These are phyloP conservation scores for Drosophila paucipuncta DNA, from an alignment of 2,888 invertebrate genomes.

Conservation along the genomic window DNA sequence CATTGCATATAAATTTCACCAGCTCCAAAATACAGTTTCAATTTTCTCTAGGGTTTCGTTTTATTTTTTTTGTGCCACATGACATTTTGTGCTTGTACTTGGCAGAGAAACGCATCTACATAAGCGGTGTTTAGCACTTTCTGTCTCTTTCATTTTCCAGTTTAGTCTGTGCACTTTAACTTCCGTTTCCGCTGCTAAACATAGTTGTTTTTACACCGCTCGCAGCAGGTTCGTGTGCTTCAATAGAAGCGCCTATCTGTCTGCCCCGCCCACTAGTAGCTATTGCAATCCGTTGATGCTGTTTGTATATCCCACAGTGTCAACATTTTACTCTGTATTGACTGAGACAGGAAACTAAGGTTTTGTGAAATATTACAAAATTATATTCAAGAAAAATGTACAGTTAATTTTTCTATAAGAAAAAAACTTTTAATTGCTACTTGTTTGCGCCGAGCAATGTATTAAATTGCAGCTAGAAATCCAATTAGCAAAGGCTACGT, in stretches of 20 bases:
- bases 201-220: conserved; percentile 56
- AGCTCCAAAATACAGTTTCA: conserved; percentile 40
- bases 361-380: neutral
- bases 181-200: conserved; percentile 58
- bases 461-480: neutral
- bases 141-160: conserved; percentile 16
- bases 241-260: conserved; percentile 41
- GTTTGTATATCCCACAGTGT: conserved; percentile 10
- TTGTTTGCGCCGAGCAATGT: neutral
- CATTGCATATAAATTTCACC: conserved; percentile 16
- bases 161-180: conserved; percentile 27
- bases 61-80: conserved; percentile 16
- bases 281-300: neutral
- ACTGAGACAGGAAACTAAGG: neutral
- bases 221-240: conserved; percentile 52
- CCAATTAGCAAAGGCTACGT: no score
- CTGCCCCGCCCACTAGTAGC: neutral
- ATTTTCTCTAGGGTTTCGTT: neutral
- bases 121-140: neutral
- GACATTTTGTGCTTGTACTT: conserved; percentile 35
- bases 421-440: neutral
- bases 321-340: conserved; percentile 9
- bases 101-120: conserved; percentile 14
- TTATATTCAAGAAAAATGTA: neutral
- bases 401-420: neutral